Evolutionary conservation across 2,888 invertebrate genomes (phyloP).

Genomic region (Yponomeuta sedellus): DNA sequence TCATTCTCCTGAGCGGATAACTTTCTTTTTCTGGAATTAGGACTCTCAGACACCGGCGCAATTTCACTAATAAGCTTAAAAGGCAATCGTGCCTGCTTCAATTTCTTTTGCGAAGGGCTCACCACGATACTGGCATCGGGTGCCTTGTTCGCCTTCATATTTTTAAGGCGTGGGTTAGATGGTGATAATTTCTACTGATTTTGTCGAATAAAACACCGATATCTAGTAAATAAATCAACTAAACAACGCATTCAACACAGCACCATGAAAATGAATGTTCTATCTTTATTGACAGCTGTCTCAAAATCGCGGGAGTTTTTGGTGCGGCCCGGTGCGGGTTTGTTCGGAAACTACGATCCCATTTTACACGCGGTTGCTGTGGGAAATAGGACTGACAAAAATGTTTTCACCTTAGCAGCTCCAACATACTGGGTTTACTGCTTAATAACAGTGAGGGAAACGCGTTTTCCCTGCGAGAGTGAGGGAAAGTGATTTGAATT

Average conservation of each 20-base stretch:
- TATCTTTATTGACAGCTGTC: conserved; percentile 32
- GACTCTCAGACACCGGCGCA: conserved; percentile 44
- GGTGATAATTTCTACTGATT: neutral
- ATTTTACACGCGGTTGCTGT: too few species aligned
- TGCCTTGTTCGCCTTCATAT: conserved; percentile 59
- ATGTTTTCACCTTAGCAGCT: too few species aligned
- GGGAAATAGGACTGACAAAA: too few species aligned
- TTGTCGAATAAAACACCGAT: conserved; percentile 8
- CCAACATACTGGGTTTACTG: too few species aligned
- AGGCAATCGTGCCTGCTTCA: conserved; percentile 78
- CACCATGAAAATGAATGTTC: neutral
- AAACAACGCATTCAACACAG: conserved; percentile 34
- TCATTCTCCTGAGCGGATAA: conserved; percentile 53
- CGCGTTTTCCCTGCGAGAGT: too few species aligned
- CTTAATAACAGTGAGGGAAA: too few species aligned
- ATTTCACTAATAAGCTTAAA: conserved; percentile 73
- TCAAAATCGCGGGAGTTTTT: conserved; percentile 55
- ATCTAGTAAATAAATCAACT: conserved; percentile 27
- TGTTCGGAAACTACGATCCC: conserved; percentile 11
- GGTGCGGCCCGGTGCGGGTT: neutral
- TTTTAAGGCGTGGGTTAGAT: neutral
- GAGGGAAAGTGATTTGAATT: too few species aligned
- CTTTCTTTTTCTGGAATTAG: conserved; percentile 62
- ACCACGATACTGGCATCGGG: conserved; percentile 46
- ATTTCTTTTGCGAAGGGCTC: conserved; percentile 73